Conservation (phyloP, 2,113 vertebrate genomes). For the Poicephalus gulielmi region DNA sequence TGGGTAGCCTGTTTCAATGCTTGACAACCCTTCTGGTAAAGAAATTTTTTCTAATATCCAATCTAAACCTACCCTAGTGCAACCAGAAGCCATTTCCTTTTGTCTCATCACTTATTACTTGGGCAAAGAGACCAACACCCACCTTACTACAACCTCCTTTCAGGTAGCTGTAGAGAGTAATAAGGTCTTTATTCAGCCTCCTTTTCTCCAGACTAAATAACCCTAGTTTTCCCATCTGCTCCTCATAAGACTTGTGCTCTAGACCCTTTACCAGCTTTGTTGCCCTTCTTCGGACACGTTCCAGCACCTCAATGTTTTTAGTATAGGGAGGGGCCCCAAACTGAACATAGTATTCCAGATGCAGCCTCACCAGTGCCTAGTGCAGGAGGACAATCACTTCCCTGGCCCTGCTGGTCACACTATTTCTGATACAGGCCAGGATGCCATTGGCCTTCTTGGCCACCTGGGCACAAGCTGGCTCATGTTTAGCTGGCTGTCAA, state of each 20-base stretch:
- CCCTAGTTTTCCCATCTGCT: background rate
- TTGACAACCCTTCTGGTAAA: background rate
- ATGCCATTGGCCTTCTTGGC: background rate
- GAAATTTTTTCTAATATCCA: background rate
- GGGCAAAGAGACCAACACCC: background rate
- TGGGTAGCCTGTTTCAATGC: background rate
- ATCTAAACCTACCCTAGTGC: background rate
- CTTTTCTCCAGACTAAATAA: background rate
- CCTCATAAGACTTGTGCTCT: background rate
- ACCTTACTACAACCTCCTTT: background rate
- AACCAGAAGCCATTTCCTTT: background rate
- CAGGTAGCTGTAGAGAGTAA: background rate
- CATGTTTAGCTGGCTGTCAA: background rate
- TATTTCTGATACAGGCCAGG: background rate
- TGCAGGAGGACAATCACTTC: background rate
- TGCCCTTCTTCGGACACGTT: background rate
- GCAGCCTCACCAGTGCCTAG: background rate
- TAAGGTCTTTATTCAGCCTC: background rate
- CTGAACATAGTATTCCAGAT: background rate
- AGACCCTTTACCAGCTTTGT: background rate
- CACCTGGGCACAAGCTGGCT: background rate
- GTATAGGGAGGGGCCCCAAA: background rate
- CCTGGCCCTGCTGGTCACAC: background rate
- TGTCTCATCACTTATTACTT: background rate
- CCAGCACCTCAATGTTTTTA: background rate